phyloP scores from a whole-genome alignment of 2,113 vertebrate genomes.

The Eulemur rufifrons region DNA sequence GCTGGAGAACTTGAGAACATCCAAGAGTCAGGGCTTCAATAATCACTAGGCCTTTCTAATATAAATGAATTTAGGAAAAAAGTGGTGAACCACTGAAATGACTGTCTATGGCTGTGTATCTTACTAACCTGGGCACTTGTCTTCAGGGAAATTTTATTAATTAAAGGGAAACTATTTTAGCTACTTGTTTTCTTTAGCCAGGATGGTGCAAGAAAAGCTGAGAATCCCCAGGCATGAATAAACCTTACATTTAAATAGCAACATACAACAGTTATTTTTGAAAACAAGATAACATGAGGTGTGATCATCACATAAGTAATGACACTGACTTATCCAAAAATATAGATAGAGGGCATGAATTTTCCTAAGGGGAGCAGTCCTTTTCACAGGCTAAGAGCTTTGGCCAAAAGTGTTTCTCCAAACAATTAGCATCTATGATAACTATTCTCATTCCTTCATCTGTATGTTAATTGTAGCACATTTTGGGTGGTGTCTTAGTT shows the following conservation, averaged over 20 bases:
- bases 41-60: background rate
- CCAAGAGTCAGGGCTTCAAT: background rate
- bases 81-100: background rate
- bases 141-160: background rate
- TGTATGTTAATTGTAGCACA: background rate
- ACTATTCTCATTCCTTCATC: background rate
- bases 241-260: background rate
- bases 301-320: background rate
- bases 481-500: background rate
- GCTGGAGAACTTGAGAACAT: background rate
- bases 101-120: background rate
- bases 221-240: background rate
- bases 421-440: background rate
- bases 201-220: background rate
- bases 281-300: background rate
- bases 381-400: background rate
- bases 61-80: background rate
- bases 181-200: constrained; percentile 1
- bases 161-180: background rate
- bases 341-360: background rate
- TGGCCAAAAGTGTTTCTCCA: background rate
- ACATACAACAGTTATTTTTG: background rate
- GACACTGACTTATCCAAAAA: background rate
- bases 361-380: background rate
- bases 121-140: background rate